phyloP scores from a whole-genome alignment of 2,113 vertebrate species.

The Lamprotornis superbus region DNA sequence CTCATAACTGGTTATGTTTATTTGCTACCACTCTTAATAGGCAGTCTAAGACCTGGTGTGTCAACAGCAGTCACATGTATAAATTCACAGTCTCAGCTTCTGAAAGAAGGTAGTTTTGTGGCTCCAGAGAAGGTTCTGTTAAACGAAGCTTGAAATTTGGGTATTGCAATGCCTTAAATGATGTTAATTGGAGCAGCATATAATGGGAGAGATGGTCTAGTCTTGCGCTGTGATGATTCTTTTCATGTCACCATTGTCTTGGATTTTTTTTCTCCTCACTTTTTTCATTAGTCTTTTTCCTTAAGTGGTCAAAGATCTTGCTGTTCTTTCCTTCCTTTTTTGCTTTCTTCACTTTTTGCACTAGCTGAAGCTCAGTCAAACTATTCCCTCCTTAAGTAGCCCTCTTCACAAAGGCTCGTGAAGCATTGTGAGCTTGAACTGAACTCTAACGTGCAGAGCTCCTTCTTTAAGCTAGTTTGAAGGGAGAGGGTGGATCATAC shows the following conservation, averaged over 20 bases:
- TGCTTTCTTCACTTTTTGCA: neutral
- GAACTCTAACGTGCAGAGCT: neutral
- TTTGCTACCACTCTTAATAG: neutral
- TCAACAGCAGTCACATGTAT: neutral
- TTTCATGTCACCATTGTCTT: neutral
- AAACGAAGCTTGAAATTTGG: neutral
- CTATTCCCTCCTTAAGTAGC: neutral
- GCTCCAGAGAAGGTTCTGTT: neutral
- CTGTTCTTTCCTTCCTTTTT: neutral
- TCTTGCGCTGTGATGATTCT: neutral
- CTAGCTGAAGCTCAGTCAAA: neutral
- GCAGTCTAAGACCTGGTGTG: neutral
- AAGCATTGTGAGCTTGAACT: neutral
- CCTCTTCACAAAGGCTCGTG: neutral
- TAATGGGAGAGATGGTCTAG: neutral
- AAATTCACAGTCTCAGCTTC: neutral
- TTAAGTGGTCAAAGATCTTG: neutral
- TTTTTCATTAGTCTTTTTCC: neutral
- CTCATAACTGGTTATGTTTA: neutral
- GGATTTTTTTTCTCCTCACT: neutral
- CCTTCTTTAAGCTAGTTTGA: neutral
- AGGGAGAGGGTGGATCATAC: neutral
- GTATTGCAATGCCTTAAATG: neutral
- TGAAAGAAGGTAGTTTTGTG: constrained; percentile 3
- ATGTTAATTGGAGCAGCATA: neutral